Conservation (phyloP, 2,113 vertebrate genomes). For the Glaucomys volans region DNA sequence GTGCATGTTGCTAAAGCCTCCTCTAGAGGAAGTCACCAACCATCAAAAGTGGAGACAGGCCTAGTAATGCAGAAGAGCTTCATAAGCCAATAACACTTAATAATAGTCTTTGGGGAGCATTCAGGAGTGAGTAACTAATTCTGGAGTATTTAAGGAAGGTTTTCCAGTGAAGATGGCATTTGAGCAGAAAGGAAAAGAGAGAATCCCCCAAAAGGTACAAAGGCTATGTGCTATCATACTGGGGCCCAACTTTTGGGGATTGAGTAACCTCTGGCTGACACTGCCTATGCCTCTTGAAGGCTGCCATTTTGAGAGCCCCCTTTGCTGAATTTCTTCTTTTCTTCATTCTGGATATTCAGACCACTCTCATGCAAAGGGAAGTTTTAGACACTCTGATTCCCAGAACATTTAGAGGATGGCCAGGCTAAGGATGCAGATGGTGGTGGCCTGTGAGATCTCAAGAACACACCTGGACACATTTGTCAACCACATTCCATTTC, state of each 20-base stretch:
- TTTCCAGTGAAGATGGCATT: not conserved
- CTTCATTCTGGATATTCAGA: constrained; percentile 1
- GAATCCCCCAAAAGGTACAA: not conserved
- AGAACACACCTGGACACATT: not conserved
- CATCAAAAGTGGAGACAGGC: not conserved
- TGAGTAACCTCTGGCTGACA: not conserved
- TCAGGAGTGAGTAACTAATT: not conserved
- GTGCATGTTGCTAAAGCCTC: not conserved
- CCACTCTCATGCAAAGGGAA: not conserved
- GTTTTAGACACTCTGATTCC: not conserved
- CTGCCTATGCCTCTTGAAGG: constrained; percentile 49
- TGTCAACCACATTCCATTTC: not conserved
- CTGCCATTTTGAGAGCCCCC: constrained; percentile 50
- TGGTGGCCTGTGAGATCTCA: not conserved
- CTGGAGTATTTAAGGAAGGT: not conserved
- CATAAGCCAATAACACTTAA: not conserved
- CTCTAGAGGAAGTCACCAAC: not conserved
- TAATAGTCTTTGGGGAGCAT: not conserved
- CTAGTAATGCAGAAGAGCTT: not conserved
- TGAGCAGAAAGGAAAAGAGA: not conserved
- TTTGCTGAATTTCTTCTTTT: constrained; percentile 1
- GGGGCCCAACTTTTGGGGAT: not conserved
- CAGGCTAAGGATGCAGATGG: too few relatives aligned
- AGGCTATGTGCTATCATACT: not conserved
- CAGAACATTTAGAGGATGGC: not conserved